Evolutionary conservation across 2,888 invertebrate species (phyloP).

Genomic region (Ophraella communa): DNA sequence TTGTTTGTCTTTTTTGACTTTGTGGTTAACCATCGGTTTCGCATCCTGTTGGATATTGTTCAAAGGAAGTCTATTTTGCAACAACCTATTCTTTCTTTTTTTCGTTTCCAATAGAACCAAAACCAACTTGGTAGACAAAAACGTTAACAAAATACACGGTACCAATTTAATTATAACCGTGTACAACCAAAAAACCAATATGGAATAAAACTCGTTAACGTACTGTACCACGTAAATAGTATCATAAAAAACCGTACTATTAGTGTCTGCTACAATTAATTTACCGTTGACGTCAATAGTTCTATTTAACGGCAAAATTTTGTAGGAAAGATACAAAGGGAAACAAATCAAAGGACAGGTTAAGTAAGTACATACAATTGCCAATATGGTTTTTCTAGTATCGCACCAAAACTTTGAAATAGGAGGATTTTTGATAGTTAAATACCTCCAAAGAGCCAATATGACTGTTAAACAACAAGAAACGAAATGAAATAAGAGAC

Average conservation of each 20-base stretch:
- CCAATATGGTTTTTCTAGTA: slow-evolving; percentile 75
- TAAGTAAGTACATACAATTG: slow-evolving; percentile 80
- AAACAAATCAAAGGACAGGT: slow-evolving; percentile 84
- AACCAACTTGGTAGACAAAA: slow-evolving; percentile 79
- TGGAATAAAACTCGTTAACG: slow-evolving; percentile 16
- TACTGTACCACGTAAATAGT: slow-evolving; percentile 13
- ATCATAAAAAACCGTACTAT: slow-evolving; percentile 3
- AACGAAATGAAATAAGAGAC: slow-evolving; percentile 87
- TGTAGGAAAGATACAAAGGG: slow-evolving; percentile 82
- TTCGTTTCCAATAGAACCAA: slow-evolving; percentile 83
- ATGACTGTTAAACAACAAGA: slow-evolving; percentile 93
- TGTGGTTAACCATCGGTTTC: slow-evolving; percentile 52
- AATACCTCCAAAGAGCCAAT: slow-evolving; percentile 90
- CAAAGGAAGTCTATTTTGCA: slow-evolving; percentile 58
- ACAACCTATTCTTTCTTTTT: slow-evolving; percentile 71
- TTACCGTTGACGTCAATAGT: slow-evolving; percentile 65
- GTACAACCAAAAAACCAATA: slow-evolving; percentile 88
- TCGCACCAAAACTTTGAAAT: slow-evolving; percentile 83
- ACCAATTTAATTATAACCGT: slow-evolving; percentile 93
- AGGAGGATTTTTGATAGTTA: slow-evolving; percentile 84
- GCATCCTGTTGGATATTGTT: slow-evolving; percentile 49
- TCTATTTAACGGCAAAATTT: slow-evolving; percentile 65
- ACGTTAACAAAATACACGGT: slow-evolving; percentile 86
- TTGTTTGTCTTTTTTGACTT: slow-evolving; percentile 64
- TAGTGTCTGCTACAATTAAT: slow-evolving; percentile 28